These are phyloP conservation scores for Zaprionus inermis DNA, from an alignment of 1,140 invertebrate species.

Conservation along the genomic window DNA sequence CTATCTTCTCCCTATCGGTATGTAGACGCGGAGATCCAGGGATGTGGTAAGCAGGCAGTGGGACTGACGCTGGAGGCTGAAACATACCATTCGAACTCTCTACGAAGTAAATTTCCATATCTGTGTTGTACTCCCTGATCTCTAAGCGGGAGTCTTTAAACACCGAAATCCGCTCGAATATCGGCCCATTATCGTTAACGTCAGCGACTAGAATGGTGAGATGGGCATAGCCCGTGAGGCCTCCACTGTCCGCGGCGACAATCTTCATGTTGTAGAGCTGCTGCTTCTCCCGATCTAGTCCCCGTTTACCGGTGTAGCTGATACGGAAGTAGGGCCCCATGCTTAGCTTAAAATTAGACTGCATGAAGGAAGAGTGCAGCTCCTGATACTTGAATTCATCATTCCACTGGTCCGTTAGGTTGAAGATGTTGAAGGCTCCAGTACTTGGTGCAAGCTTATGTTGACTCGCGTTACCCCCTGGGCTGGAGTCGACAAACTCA, in stretches of 20 bases:
- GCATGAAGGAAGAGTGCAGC: slow-evolving; percentile 76
- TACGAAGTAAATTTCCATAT: slow-evolving; percentile 86
- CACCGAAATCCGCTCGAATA: slow-evolving; percentile 88
- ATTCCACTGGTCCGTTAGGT: slow-evolving; percentile 80
- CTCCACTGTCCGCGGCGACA: slow-evolving; percentile 90
- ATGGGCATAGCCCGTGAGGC: slow-evolving; percentile 89
- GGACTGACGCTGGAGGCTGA: slow-evolving; percentile 70
- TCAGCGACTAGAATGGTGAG: slow-evolving; percentile 90
- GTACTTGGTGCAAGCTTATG: slow-evolving; percentile 43
- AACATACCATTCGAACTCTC: slow-evolving; percentile 68
- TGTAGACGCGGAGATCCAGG: slow-evolving; percentile 70
- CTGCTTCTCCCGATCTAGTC: slow-evolving; percentile 91
- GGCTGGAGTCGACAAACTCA: slow-evolving; percentile 84
- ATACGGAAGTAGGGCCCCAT: slow-evolving; percentile 73
- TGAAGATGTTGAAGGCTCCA: slow-evolving; percentile 74
- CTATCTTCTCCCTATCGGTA: slow-evolving; percentile 38
- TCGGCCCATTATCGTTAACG: slow-evolving; percentile 93
- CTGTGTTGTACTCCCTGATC: slow-evolving; percentile 86
- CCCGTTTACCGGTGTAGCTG: slow-evolving; percentile 84
- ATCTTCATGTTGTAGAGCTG: slow-evolving; percentile 89
- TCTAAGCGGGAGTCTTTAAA: slow-evolving; percentile 88
- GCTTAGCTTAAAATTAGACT: slow-evolving; percentile 67
- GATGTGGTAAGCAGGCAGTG: slow-evolving; percentile 70
- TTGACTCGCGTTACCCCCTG: slow-evolving; percentile 46
- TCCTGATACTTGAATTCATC: slow-evolving; percentile 81